Evolutionary conservation across 2,113 vertebrate genomes (phyloP).

Genomic region (Fregata magnificens): DNA sequence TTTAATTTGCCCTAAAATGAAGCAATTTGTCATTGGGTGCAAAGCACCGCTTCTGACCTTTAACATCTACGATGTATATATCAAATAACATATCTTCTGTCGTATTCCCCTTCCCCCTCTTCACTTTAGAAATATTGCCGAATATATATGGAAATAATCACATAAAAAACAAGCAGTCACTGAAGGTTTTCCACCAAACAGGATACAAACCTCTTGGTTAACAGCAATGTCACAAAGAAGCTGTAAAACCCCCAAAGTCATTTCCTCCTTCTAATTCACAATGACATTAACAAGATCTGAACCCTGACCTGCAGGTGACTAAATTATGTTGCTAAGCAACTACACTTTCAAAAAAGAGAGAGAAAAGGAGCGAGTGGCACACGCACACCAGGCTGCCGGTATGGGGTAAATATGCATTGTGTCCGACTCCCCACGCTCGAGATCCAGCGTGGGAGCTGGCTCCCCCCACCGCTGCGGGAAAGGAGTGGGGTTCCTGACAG

Average conservation of each 20-base stretch:
- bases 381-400: neutral
- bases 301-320: conserved; percentile 67
- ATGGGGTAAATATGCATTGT: neutral
- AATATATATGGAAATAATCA: neutral
- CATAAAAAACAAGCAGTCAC: neutral
- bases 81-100: neutral
- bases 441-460: neutral
- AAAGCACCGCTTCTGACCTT: conserved; percentile 39
- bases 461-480: neutral
- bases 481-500: neutral
- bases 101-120: neutral
- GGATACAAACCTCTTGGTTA: neutral
- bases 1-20: conserved; percentile 44
- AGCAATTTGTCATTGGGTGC: conserved; percentile 55
- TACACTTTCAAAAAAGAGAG: neutral
- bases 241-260: conserved; percentile 42
- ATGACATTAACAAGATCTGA: conserved; percentile 67
- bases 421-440: neutral
- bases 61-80: neutral
- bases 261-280: conserved; percentile 69
- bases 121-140: neutral
- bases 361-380: neutral
- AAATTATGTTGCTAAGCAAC: conserved; percentile 71
- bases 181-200: neutral
- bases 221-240: conserved; percentile 49